A percentile compares a stretch with the other conserved stretches of the same genome.
Evolutionary conservation across 2,113 vertebrate species (phyloP).

Genomic region (Ageneiosus marmoratus): DNA sequence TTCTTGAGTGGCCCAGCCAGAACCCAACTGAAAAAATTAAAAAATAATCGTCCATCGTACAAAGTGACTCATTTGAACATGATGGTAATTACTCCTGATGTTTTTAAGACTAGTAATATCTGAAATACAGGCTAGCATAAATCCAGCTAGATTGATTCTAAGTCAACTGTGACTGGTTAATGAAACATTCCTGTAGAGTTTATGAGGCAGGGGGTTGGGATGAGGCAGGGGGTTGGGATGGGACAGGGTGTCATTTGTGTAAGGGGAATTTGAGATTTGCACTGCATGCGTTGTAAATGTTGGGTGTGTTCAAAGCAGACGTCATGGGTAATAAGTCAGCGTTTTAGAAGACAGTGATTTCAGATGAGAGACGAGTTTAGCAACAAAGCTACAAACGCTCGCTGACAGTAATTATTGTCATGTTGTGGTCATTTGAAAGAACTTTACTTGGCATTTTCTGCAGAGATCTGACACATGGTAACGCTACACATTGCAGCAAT

Average conservation of each 20-base stretch:
- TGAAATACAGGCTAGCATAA: neutral
- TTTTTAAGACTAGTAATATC: neutral
- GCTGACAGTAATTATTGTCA: neutral
- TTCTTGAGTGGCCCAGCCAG: no score
- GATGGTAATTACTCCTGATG: neutral
- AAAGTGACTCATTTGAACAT: neutral
- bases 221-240: no score
- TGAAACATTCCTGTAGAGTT: neutral
- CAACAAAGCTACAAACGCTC: neutral
- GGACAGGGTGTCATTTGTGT: no score
- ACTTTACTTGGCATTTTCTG: neutral
- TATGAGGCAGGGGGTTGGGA: neutral
- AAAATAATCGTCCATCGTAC: neutral
- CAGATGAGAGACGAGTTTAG: neutral
- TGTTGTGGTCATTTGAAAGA: neutral
- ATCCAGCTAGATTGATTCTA: neutral
- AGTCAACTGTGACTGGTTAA: neutral
- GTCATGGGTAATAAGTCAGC: neutral
- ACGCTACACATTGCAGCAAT: no score
- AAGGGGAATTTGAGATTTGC: neutral
- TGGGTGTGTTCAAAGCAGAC: neutral
- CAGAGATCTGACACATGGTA: no score
- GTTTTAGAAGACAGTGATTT: neutral
- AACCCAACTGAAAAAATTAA: no score
- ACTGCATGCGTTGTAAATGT: neutral